Conservation (phyloP, 2,888 invertebrate genomes). For the Cylloceria caligata region DNA sequence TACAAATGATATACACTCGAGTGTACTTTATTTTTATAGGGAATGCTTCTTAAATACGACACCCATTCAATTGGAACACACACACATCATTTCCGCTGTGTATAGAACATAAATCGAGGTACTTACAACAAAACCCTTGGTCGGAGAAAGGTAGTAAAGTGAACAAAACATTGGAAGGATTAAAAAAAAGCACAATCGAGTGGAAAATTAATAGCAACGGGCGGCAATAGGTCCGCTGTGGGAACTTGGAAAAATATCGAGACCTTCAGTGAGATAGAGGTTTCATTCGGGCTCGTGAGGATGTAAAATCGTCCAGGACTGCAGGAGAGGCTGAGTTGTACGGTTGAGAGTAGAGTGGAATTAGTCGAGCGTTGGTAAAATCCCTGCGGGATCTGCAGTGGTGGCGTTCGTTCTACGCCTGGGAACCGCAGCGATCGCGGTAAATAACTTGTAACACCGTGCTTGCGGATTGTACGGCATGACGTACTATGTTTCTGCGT, state of each 20-base stretch:
- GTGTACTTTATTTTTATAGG: too few relatives aligned
- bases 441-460: slow-evolving; percentile 59
- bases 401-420: slow-evolving; percentile 24
- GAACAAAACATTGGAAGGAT: slow-evolving; percentile 6
- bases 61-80: too few relatives aligned
- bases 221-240: slow-evolving; percentile 19
- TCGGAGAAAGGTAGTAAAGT: slow-evolving; percentile 5
- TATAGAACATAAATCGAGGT: slow-evolving; percentile 15
- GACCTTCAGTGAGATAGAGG: slow-evolving; percentile 22
- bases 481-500: slow-evolving; percentile 21
- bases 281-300: slow-evolving; percentile 37
- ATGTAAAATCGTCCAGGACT: slow-evolving; percentile 44
- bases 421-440: slow-evolving; percentile 37
- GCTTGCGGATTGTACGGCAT: slow-evolving; percentile 33
- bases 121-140: slow-evolving; percentile 1
- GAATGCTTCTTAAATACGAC: too few relatives aligned
- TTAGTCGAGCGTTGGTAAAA: slow-evolving; percentile 59
- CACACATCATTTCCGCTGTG: too few relatives aligned
- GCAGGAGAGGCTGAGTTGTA: slow-evolving; percentile 28
- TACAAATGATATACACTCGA: too few relatives aligned
- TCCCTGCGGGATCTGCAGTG: slow-evolving; percentile 39
- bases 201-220: slow-evolving; percentile 46
- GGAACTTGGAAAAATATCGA: slow-evolving; percentile 54
- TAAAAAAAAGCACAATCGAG: slow-evolving; percentile 22
- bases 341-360: slow-evolving; percentile 53